A percentile compares a stretch with the other conserved stretches of the same genome.
These are phyloP conservation scores for Aradophagus sp. DNA, from an alignment of 1,140 invertebrate species.

Conservation along the genomic window DNA sequence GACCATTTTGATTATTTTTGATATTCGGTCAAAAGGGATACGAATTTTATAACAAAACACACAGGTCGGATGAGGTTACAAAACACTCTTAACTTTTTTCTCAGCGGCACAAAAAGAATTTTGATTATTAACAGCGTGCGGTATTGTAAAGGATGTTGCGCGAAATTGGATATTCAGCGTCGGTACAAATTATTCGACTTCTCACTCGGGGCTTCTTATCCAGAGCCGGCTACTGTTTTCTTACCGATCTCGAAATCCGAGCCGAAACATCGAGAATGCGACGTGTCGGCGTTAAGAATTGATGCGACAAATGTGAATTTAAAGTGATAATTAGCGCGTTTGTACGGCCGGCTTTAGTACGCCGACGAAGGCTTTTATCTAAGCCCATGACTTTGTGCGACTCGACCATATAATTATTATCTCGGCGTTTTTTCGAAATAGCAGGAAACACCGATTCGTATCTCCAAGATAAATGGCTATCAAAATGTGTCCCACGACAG, in stretches of 20 bases:
- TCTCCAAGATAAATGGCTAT: slow-evolving; percentile 55
- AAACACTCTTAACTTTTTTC: too few relatives aligned
- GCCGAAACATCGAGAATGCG: slow-evolving; percentile 12
- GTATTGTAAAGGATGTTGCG: too few relatives aligned
- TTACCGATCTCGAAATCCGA: slow-evolving; percentile 32
- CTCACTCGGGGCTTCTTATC: too few relatives aligned
- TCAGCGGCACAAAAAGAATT: too few relatives aligned
- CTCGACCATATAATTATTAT: slow-evolving; percentile 52
- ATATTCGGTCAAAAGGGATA: too few relatives aligned
- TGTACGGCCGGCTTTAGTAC: slow-evolving; percentile 39
- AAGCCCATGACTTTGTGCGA: slow-evolving; percentile 36
- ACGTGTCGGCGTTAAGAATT: slow-evolving; percentile 34
- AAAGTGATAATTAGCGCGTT: slow-evolving; percentile 54
- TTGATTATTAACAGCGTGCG: too few relatives aligned
- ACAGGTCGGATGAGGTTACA: too few relatives aligned
- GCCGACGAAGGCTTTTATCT: slow-evolving; percentile 38
- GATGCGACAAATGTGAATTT: slow-evolving; percentile 55
- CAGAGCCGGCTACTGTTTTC: slow-evolving; percentile 49
- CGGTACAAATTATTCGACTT: slow-evolving; percentile 37
- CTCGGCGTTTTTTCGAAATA: slow-evolving; percentile 52
- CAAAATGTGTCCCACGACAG: slow-evolving; percentile 37
- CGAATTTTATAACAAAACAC: too few relatives aligned
- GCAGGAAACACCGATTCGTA: slow-evolving; percentile 57
- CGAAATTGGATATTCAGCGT: too few relatives aligned
- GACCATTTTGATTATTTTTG: too few relatives aligned